Evolutionary conservation across 2,888 invertebrate species (phyloP).

Genomic region (Fragum fragum): DNA sequence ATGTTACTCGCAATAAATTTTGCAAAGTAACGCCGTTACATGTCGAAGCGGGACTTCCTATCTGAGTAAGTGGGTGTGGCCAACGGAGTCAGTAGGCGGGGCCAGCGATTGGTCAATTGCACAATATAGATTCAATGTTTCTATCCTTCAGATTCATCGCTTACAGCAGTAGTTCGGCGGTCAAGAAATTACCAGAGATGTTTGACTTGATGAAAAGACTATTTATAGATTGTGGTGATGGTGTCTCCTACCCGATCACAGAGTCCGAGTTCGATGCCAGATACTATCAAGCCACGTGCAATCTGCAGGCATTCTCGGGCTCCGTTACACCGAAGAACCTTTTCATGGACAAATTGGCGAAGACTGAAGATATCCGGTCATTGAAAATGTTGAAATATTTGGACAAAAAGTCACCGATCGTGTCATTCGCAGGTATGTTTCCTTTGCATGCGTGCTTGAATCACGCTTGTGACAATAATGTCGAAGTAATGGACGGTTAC

Average conservation of each 20-base stretch:
- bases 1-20: too few species aligned
- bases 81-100: too few species aligned
- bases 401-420: constrained; percentile 69
- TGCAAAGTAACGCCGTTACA: too few species aligned
- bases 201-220: constrained; percentile 72
- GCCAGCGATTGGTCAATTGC: too few species aligned
- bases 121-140: too few species aligned
- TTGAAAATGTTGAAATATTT: constrained; percentile 71
- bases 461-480: constrained; percentile 82
- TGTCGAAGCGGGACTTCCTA: too few species aligned
- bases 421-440: constrained; percentile 81
- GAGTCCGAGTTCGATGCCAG: constrained; percentile 82
- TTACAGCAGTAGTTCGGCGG: constrained; percentile 74
- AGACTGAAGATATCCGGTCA: constrained; percentile 67
- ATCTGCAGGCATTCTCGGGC: constrained; percentile 79
- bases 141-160: constrained; percentile 78
- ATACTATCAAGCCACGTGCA: constrained; percentile 82
- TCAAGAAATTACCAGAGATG: constrained; percentile 74
- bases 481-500: constrained; percentile 79
- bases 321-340: constrained; percentile 75
- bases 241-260: constrained; percentile 74
- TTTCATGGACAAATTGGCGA: constrained; percentile 70
- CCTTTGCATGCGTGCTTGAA: constrained; percentile 83
- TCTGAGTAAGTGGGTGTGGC: too few species aligned
- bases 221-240: constrained; percentile 76